These are phyloP conservation scores for Lophotriccus pileatus DNA, from an alignment of 2,797 vertebrate genomes.

Conservation along the genomic window DNA sequence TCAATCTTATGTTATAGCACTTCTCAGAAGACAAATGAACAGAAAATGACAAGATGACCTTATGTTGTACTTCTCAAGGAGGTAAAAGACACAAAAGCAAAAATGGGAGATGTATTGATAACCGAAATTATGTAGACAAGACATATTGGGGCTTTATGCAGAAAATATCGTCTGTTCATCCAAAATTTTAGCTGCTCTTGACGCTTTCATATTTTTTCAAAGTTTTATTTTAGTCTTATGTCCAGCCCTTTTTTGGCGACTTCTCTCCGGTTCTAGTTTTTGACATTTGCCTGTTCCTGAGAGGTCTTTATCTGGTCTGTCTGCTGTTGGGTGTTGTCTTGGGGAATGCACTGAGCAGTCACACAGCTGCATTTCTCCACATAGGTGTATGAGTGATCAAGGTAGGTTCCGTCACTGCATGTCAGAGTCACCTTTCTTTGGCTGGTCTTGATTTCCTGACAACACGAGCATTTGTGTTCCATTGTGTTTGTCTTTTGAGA, in stretches of 20 bases:
- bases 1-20: not conserved
- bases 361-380: constrained; percentile 72
- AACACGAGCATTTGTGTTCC: constrained; percentile 69
- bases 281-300: not conserved
- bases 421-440: constrained; percentile 47
- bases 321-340: not conserved
- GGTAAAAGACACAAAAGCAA: not conserved
- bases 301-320: not conserved
- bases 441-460: constrained; percentile 70
- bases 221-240: not conserved
- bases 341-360: constrained; percentile 4
- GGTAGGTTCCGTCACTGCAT: constrained; percentile 54
- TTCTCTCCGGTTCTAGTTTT: not conserved
- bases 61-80: not conserved
- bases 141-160: not conserved
- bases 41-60: not conserved
- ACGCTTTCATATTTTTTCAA: not conserved
- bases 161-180: not conserved
- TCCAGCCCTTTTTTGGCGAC: not conserved
- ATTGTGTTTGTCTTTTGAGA: constrained; percentile 39
- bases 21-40: not conserved
- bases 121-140: not conserved
- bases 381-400: constrained; percentile 54
- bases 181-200: constrained; percentile 38
- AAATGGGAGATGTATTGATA: not conserved